phyloP scores from a whole-genome alignment of 2,113 vertebrate genomes.

The Delphinapterus leucas region DNA sequence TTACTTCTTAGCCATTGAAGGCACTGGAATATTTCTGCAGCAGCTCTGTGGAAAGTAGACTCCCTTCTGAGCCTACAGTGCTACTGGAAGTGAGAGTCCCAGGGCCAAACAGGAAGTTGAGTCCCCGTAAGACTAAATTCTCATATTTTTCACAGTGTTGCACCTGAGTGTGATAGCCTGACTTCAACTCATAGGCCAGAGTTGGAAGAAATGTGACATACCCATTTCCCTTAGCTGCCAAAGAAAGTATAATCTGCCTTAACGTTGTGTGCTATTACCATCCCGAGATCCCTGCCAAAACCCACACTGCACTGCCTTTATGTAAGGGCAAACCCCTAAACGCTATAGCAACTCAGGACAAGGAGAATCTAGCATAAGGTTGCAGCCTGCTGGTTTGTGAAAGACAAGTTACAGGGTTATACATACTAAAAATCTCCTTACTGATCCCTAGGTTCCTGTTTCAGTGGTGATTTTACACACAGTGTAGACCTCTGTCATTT shows the following conservation, averaged over 20 bases:
- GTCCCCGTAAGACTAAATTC: neutral
- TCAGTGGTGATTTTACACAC: conserved; percentile 64
- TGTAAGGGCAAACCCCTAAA: neutral
- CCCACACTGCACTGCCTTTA: neutral
- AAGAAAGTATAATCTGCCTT: neutral
- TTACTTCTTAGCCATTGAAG: neutral
- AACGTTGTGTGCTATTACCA: neutral
- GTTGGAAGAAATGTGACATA: neutral
- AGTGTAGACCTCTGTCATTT: neutral
- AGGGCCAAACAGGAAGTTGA: neutral
- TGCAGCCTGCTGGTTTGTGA: neutral
- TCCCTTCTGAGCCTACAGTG: neutral
- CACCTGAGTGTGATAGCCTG: neutral
- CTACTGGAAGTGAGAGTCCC: neutral
- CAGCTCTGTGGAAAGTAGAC: neutral
- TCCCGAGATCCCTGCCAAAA: neutral
- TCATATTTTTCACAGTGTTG: neutral
- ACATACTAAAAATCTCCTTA: neutral
- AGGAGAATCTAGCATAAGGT: neutral
- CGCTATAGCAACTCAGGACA: neutral
- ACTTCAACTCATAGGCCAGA: neutral
- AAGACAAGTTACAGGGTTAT: neutral
- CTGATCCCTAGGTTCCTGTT: conserved; percentile 48
- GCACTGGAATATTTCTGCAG: neutral
- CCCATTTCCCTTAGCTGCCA: neutral